Evolutionary conservation across 2,113 vertebrate species (phyloP).

Genomic region (zebrafish (Danio rerio)): GRCz12tu NC_133196.1:29994001-29994500

Average conservation of each 20-base stretch:
- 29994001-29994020: too few species aligned
- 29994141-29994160: background rate
- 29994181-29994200: constrained; percentile 14
- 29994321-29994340: background rate
- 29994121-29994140: background rate
- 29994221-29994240: background rate
- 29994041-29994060: background rate
- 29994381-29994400: constrained; percentile 46
- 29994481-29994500: background rate
- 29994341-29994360: background rate
- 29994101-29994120: background rate
- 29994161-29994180: background rate
- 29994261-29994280: background rate
- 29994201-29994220: constrained; percentile 15
- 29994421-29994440: constrained; percentile 8
- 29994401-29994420: background rate
- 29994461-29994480: constrained; percentile 23
- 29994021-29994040: background rate
- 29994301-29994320: background rate
- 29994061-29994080: background rate
- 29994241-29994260: background rate
- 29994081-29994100: constrained; percentile 11
- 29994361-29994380: constrained; percentile 14
- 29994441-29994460: constrained; percentile 27
- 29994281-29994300: background rate